Percentiles rank a stretch among this genome's conserved stretches.
Conservation (phyloP, 2,113 vertebrate genomes). For the Polypterus bichir region DNA sequence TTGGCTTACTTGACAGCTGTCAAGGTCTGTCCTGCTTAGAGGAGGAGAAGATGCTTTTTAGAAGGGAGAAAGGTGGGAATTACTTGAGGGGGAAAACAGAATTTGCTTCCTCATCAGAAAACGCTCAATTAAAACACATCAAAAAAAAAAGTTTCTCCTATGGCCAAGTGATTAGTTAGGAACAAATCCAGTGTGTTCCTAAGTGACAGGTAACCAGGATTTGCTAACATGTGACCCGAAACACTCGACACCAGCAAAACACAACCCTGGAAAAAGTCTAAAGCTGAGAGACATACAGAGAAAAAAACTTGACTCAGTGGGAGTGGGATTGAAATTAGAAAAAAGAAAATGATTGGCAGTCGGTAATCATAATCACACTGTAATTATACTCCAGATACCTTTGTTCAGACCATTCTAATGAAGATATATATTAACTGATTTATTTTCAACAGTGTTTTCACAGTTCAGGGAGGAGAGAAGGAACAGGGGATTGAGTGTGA, state of each 20-base stretch:
- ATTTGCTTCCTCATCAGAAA: no score
- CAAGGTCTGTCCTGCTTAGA: no score
- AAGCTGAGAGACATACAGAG: conserved; percentile 16
- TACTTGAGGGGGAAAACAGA: no score
- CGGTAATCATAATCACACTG: conserved; percentile 26
- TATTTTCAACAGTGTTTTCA: conserved; percentile 17
- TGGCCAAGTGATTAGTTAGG: no score
- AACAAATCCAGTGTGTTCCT: no score
- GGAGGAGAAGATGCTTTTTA: no score
- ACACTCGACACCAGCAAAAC: conserved; percentile 1
- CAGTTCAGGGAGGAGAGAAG: conserved; percentile 7
- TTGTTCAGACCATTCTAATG: conserved; percentile 24
- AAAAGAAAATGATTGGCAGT: conserved; percentile 26
- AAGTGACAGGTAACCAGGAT: no score
- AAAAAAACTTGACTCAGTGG: conserved; percentile 15
- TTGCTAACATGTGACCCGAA: no score
- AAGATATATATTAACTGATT: conserved; percentile 27
- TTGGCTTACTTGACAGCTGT: no score
- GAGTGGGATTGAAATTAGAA: conserved; percentile 19
- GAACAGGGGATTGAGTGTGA: conserved; percentile 3
- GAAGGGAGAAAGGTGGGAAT: no score
- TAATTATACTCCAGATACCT: conserved; percentile 27
- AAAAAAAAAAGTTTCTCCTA: no score
- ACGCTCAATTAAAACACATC: no score
- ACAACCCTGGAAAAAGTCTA: conserved; percentile 14